Evolutionary conservation across 2,888 invertebrate species (phyloP).

Genomic region (Latheticus oryzae): DNA sequence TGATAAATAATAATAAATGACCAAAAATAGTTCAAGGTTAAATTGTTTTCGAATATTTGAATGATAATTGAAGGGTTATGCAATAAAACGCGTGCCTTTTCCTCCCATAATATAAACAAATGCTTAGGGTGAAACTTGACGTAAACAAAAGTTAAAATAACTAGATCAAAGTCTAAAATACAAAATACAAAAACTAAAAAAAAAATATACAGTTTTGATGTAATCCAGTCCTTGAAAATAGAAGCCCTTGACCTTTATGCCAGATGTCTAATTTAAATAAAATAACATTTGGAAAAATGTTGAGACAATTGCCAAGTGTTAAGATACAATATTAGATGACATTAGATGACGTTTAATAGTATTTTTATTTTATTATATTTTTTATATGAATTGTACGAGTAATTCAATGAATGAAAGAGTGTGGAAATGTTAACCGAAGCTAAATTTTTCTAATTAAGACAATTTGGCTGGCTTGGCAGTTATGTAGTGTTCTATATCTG

Average conservation of each 20-base stretch:
- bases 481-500: slow-evolving; percentile 33
- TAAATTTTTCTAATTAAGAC: slow-evolving; percentile 40
- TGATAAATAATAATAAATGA: slow-evolving; percentile 31
- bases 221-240: slow-evolving; percentile 24
- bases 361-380: background rate
- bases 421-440: slow-evolving; percentile 34
- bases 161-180: slow-evolving; percentile 27
- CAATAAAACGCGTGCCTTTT: slow-evolving; percentile 26
- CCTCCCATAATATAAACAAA: no score
- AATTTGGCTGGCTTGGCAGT: slow-evolving; percentile 45
- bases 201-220: no score
- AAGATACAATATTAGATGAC: slow-evolving; percentile 2
- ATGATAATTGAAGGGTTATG: slow-evolving; percentile 35
- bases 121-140: slow-evolving; percentile 26
- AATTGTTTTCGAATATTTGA: slow-evolving; percentile 29
- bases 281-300: background rate
- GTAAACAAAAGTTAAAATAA: slow-evolving; percentile 24
- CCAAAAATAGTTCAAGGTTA: slow-evolving; percentile 36
- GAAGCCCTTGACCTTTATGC: slow-evolving; percentile 21
- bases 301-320: background rate
- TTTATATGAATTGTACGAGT: no score
- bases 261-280: slow-evolving; percentile 19
- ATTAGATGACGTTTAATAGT: no score
- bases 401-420: background rate
- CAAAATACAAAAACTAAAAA: no score